A percentile compares a stretch with the other conserved stretches of the same genome.
phyloP scores from a whole-genome alignment of 2,888 invertebrate species.

The Phragmatobia fuliginosa region DNA sequence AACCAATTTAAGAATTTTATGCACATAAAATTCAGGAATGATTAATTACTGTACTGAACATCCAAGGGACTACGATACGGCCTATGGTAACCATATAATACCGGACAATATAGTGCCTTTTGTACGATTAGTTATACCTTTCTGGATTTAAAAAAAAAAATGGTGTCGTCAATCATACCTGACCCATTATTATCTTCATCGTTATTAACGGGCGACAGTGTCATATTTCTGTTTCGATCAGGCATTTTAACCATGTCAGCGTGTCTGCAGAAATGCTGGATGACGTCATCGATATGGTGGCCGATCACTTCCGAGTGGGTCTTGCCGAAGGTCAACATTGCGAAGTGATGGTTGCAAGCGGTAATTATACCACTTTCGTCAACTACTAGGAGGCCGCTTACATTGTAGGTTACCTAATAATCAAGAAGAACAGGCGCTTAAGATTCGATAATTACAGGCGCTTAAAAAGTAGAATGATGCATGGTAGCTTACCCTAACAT shows the following conservation, averaged over 20 bases:
- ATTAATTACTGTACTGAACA: neutral
- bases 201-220: conserved; percentile 85
- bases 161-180: conserved; percentile 52
- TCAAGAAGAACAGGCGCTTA: conserved; percentile 38
- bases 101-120: neutral
- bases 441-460: neutral
- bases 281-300: conserved; percentile 84
- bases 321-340: conserved; percentile 89
- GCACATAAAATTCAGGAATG: neutral
- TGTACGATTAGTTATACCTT: neutral
- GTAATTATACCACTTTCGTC: conserved; percentile 88
- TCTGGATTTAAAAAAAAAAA: neutral
- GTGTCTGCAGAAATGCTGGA: conserved; percentile 88
- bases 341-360: conserved; percentile 89
- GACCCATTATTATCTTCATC: conserved; percentile 81
- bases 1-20: neutral
- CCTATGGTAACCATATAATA: neutral
- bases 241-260: conserved; percentile 79
- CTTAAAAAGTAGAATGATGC: too few species aligned
- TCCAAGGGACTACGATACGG: neutral
- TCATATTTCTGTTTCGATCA: conserved; percentile 81
- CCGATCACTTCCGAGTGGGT: conserved; percentile 87
- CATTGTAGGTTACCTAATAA: conserved; percentile 86
- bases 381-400: conserved; percentile 89
- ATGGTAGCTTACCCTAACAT: conserved; percentile 73